Percentiles rank a stretch among this genome's conserved stretches.
These are phyloP conservation scores for Philopedon plagiatum DNA, from an alignment of 2,888 invertebrate genomes.

Conservation along the genomic window DNA sequence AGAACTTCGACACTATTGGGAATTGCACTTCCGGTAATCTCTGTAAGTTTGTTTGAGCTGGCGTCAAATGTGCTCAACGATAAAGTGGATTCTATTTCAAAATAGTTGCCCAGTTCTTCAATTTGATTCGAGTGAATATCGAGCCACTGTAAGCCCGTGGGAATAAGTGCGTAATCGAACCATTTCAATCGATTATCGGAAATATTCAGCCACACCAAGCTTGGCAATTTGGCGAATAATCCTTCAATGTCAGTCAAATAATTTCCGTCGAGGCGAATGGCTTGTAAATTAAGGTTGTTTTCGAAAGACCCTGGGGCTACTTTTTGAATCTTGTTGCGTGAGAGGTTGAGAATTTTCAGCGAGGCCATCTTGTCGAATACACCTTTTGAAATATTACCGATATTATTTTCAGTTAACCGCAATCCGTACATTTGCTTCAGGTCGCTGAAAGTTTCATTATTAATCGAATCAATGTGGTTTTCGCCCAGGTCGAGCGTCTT, in stretches of 20 bases:
- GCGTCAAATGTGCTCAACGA: slow-evolving; percentile 86
- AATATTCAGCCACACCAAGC: slow-evolving; percentile 88
- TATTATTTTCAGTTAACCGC: slow-evolving; percentile 88
- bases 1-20: slow-evolving; percentile 87
- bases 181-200: slow-evolving; percentile 87
- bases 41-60: slow-evolving; percentile 84
- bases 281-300: slow-evolving; percentile 82
- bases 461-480: slow-evolving; percentile 85
- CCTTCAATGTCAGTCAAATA: slow-evolving; percentile 84
- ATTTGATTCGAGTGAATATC: slow-evolving; percentile 90
- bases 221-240: slow-evolving; percentile 84
- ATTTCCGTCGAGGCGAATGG: slow-evolving; percentile 87
- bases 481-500: slow-evolving; percentile 88
- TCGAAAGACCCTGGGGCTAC: slow-evolving; percentile 86
- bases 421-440: slow-evolving; percentile 86
- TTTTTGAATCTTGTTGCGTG: slow-evolving; percentile 85
- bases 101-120: slow-evolving; percentile 86
- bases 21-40: slow-evolving; percentile 86
- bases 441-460: slow-evolving; percentile 84
- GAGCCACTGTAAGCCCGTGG: slow-evolving; percentile 86
- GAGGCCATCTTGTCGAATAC: slow-evolving; percentile 85
- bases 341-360: slow-evolving; percentile 86
- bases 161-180: slow-evolving; percentile 90
- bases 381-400: slow-evolving; percentile 83
- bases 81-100: slow-evolving; percentile 85